These are phyloP conservation scores for Hippocampus barbouri DNA, from an alignment of 2,113 vertebrate species.

Conservation along the genomic window DNA sequence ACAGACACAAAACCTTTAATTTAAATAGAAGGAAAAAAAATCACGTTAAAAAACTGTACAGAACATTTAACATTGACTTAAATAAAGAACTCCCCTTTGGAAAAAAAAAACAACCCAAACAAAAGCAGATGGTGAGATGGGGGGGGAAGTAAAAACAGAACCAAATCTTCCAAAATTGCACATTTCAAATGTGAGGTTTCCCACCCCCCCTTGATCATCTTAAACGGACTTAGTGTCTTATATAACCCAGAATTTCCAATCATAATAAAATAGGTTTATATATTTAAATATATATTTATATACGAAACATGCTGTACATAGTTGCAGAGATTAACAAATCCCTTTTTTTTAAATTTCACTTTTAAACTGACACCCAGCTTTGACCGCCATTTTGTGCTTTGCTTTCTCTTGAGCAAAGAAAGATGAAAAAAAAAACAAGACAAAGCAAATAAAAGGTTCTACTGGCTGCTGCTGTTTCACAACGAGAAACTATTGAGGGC, in stretches of 20 bases:
- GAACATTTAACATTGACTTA: constrained; percentile 73
- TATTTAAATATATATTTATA: constrained; percentile 77
- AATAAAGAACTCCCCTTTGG: constrained; percentile 63
- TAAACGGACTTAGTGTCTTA: constrained; percentile 63
- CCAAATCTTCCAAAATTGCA: constrained; percentile 63
- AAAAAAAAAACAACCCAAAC: constrained; percentile 46
- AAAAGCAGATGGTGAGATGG: constrained; percentile 58
- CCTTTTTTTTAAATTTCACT: constrained; percentile 47
- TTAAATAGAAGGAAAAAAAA: constrained; percentile 72
- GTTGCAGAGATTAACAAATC: constrained; percentile 65
- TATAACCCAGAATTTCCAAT: constrained; percentile 66
- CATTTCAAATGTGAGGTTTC: constrained; percentile 49
- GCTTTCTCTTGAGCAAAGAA: constrained; percentile 50
- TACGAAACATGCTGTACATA: constrained; percentile 76
- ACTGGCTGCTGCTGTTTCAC: constrained; percentile 55
- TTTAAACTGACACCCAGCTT: constrained; percentile 51
- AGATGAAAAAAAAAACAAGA: not conserved
- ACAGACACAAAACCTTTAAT: constrained; percentile 78
- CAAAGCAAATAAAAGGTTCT: constrained; percentile 6
- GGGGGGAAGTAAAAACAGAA: constrained; percentile 42
- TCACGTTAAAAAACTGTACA: constrained; percentile 76
- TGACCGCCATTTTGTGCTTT: constrained; percentile 71
- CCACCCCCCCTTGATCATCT: constrained; percentile 32
- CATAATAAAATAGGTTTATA: constrained; percentile 80
- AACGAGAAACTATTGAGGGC: constrained; percentile 10